These are phyloP conservation scores for Noctua janthe DNA, from an alignment of 2,888 invertebrate species.

Conservation along the genomic window DNA sequence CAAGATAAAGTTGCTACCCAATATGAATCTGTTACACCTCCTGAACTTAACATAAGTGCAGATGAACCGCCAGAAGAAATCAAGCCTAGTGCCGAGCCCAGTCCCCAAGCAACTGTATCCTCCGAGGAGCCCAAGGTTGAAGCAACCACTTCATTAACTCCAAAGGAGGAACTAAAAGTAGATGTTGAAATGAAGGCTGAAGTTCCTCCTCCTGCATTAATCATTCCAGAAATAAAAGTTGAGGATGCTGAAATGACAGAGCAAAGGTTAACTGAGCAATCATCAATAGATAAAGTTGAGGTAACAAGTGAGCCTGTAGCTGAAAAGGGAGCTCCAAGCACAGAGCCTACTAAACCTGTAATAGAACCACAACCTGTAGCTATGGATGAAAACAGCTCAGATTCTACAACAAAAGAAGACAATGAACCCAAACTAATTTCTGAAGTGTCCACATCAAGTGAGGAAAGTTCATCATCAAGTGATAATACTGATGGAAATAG, in stretches of 20 bases:
- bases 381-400: conserved; percentile 83
- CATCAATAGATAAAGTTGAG: conserved; percentile 69
- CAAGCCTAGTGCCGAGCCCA: conserved; percentile 66
- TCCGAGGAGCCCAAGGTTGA: conserved; percentile 70
- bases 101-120: conserved; percentile 64
- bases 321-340: conserved; percentile 59
- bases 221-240: conserved; percentile 86
- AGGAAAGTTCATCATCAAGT: conserved; percentile 87
- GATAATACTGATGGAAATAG: conserved; percentile 87
- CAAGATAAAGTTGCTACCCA: conserved; percentile 77
- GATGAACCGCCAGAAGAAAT: conserved; percentile 72
- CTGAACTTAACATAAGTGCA: conserved; percentile 76
- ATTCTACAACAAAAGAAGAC: conserved; percentile 82
- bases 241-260: conserved; percentile 87
- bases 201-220: conserved; percentile 67
- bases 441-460: conserved; percentile 85
- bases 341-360: conserved; percentile 67
- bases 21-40: conserved; percentile 82
- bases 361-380: conserved; percentile 70
- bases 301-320: conserved; percentile 62
- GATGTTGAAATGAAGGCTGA: conserved; percentile 79
- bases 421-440: conserved; percentile 79
- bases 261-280: conserved; percentile 79
- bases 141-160: conserved; percentile 49
- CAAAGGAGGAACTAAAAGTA: conserved; percentile 71